Conservation (phyloP, 2,888 invertebrate species). For the Papilio elwesi region DNA sequence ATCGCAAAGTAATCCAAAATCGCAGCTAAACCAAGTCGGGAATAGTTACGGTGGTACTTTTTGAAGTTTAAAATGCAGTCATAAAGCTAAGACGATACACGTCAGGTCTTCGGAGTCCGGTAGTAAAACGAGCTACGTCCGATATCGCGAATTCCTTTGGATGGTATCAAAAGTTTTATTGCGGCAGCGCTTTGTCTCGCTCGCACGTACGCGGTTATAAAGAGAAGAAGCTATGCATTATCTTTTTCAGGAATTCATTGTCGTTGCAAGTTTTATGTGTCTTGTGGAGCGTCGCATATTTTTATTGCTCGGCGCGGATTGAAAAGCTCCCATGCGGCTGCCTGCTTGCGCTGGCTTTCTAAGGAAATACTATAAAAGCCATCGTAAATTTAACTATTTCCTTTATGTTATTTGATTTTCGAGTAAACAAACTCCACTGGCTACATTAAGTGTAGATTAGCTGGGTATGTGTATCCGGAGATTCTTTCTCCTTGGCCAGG, state of each 20-base stretch:
- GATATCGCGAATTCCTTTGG: conserved; percentile 76
- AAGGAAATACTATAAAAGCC: conserved; percentile 44
- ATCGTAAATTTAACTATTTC: conserved; percentile 42
- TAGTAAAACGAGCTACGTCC: conserved; percentile 76
- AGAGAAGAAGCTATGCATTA: conserved; percentile 73
- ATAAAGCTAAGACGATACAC: conserved; percentile 76
- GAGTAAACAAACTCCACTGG: conserved; percentile 30
- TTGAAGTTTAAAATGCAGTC: conserved; percentile 67
- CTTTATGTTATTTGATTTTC: conserved; percentile 39
- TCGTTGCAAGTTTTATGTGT: conserved; percentile 78
- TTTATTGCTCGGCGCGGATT: conserved; percentile 79
- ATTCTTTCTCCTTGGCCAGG: neutral
- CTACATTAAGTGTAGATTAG: conserved; percentile 20
- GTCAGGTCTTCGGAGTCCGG: conserved; percentile 52
- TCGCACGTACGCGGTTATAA: conserved; percentile 69
- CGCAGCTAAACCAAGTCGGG: neutral
- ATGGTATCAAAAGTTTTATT: conserved; percentile 83
- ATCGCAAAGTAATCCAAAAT: conserved; percentile 4
- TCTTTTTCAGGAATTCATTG: conserved; percentile 83
- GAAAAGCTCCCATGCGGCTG: conserved; percentile 62
- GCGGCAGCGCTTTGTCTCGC: conserved; percentile 71
- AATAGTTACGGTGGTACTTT: conserved; percentile 61
- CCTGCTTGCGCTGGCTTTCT: conserved; percentile 48
- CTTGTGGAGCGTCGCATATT: conserved; percentile 77
- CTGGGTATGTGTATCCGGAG: neutral